Evolutionary conservation across 2,797 vertebrate species (phyloP).

Genomic region (Otolemur crassicaudatus): DNA sequence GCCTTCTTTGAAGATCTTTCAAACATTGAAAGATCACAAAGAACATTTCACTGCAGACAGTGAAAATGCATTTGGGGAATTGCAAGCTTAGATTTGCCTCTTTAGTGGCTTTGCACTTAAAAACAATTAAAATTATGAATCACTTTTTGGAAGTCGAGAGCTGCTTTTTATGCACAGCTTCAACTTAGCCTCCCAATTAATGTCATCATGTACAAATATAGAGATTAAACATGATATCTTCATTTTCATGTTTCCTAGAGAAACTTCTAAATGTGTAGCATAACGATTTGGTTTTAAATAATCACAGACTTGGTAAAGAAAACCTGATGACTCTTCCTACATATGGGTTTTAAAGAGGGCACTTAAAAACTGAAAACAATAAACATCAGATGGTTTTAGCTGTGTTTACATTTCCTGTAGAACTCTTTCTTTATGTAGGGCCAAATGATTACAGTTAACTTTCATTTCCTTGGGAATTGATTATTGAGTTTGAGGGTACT

Average conservation of each 20-base stretch:
- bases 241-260: constrained; percentile 30
- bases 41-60: not conserved
- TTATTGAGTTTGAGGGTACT: constrained; percentile 25
- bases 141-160: constrained; percentile 28
- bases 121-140: constrained; percentile 48
- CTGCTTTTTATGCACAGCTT: not conserved
- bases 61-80: constrained; percentile 36
- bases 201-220: not conserved
- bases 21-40: constrained; percentile 1
- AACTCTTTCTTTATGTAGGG: constrained; percentile 26
- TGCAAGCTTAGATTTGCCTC: constrained; percentile 8
- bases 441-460: constrained; percentile 59
- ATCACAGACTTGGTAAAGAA: constrained; percentile 48
- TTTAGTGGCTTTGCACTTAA: not conserved
- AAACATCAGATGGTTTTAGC: constrained; percentile 55
- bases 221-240: constrained; percentile 2
- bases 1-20: not conserved
- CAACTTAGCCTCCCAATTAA: constrained; percentile 49
- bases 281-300: constrained; percentile 59
- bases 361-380: constrained; percentile 65
- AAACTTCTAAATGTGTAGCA: not conserved
- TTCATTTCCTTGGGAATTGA: constrained; percentile 64
- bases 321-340: constrained; percentile 4
- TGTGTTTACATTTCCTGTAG: constrained; percentile 64
- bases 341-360: constrained; percentile 34